Evolutionary conservation across 2,888 invertebrate genomes (phyloP).

Genomic region (Harpalus rufipes): DNA sequence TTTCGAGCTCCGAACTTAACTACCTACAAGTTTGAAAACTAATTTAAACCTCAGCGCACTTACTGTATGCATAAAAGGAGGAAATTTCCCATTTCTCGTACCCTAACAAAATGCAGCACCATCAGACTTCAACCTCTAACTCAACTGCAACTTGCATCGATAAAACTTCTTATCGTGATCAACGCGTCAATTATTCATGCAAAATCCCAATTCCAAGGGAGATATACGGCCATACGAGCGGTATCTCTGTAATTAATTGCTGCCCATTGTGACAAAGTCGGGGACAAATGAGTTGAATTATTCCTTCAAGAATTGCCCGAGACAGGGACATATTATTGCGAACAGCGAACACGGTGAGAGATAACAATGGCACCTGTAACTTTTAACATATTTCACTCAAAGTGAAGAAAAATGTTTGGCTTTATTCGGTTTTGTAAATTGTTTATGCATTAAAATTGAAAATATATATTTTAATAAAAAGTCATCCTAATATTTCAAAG

Average conservation of each 20-base stretch:
- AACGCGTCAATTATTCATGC: conserved; percentile 44
- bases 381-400: conserved; percentile 55
- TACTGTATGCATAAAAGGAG: conserved; percentile 36
- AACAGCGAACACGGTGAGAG: conserved; percentile 8
- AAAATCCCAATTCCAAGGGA: conserved; percentile 36
- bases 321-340: conserved; percentile 57
- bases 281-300: conserved; percentile 57
- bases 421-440: conserved; percentile 30
- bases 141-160: conserved; percentile 43
- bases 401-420: conserved; percentile 17
- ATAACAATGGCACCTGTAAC: conserved; percentile 37
- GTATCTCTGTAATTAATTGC: conserved; percentile 63
- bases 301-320: conserved; percentile 38
- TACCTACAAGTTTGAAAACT: conserved; percentile 31
- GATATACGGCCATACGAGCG: conserved; percentile 10
- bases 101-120: conserved; percentile 11
- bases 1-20: conserved; percentile 26
- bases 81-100: conserved; percentile 21
- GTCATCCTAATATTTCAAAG: too few species aligned
- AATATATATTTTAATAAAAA: too few species aligned
- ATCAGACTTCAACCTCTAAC: conserved; percentile 7
- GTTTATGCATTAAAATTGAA: too few species aligned
- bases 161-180: conserved; percentile 61
- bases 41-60: conserved; percentile 36
- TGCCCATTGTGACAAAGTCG: conserved; percentile 47